Evolutionary conservation across 2,797 vertebrate species (phyloP).

Genomic region (Rhodeus uyekii): DNA sequence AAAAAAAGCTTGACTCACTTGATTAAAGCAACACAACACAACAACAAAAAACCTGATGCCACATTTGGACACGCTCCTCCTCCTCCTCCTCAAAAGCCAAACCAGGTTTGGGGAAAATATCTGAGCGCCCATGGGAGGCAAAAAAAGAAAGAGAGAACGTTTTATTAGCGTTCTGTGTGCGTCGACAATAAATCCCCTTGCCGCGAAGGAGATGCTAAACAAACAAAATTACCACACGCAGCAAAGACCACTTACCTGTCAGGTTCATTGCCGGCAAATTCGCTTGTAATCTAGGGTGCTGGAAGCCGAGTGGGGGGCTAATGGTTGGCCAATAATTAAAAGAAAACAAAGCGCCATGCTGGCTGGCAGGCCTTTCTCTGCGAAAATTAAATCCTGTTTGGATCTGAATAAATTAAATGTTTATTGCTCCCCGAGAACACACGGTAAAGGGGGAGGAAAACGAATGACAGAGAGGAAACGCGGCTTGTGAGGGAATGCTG

Average conservation of each 20-base stretch:
- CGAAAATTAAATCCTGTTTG: conserved; percentile 63
- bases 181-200: conserved; percentile 50
- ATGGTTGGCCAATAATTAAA: conserved; percentile 64
- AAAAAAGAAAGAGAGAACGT: neutral
- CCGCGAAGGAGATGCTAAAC: conserved; percentile 55
- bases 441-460: conserved; percentile 17
- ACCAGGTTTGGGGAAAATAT: neutral
- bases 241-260: conserved; percentile 59
- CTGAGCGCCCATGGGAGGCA: conserved; percentile 1
- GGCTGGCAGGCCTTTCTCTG: conserved; percentile 52
- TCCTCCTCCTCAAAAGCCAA: conserved; percentile 13
- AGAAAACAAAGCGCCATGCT: conserved; percentile 59
- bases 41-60: neutral
- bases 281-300: conserved; percentile 55
- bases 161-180: conserved; percentile 36
- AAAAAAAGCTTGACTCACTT: conserved; percentile 30
- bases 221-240: conserved; percentile 59
- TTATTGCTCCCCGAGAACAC: conserved; percentile 55
- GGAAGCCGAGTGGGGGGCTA: conserved; percentile 53
- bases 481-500: conserved; percentile 50
- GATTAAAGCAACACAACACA: conserved; percentile 16
- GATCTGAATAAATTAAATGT: conserved; percentile 64
- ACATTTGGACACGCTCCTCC: conserved; percentile 4
- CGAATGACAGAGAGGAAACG: conserved; percentile 48
- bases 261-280: conserved; percentile 56